A percentile compares a stretch with the other conserved stretches of the same genome.
Conservation (phyloP, 2,888 invertebrate genomes). For the Zhengitettix transpicula region DNA sequence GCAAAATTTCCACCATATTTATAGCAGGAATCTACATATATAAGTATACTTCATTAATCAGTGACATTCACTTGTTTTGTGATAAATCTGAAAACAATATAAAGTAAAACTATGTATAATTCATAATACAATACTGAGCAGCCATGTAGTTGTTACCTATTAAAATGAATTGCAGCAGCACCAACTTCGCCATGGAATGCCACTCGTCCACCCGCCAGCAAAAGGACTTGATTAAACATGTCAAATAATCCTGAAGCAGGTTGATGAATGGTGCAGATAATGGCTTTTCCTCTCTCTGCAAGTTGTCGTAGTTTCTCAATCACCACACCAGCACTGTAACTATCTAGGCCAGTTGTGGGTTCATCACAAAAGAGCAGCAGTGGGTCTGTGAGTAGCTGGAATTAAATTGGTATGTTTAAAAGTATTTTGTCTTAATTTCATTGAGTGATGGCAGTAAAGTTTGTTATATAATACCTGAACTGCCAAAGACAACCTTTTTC, state of each 20-base stretch:
- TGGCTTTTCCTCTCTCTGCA: constrained; percentile 52
- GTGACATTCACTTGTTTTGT: no score
- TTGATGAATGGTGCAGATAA: constrained; percentile 81
- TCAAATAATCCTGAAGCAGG: constrained; percentile 76
- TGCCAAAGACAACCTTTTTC: constrained; percentile 70
- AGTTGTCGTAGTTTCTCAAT: constrained; percentile 50
- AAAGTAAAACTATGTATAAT: constrained; percentile 5
- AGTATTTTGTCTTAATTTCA: neutral
- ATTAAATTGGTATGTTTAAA: neutral
- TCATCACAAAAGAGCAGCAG: constrained; percentile 84
- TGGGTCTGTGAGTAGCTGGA: constrained; percentile 69
- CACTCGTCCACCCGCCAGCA: constrained; percentile 60
- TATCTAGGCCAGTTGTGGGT: constrained; percentile 83
- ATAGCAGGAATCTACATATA: no score
- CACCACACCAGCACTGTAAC: constrained; percentile 70
- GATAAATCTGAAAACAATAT: neutral
- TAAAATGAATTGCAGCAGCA: constrained; percentile 50
- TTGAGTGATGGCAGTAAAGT: no score
- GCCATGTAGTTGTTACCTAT: constrained; percentile 36
- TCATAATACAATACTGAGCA: constrained; percentile 16
- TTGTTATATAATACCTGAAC: constrained; percentile 46
- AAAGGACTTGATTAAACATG: constrained; percentile 60
- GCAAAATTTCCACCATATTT: no score
- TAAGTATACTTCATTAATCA: no score
- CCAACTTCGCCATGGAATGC: constrained; percentile 63